Evolutionary conservation across 2,888 invertebrate species (phyloP), one percentile per base, ranked within the genome.

Genomic region (Nipponacmea schrenckii): DNA sequence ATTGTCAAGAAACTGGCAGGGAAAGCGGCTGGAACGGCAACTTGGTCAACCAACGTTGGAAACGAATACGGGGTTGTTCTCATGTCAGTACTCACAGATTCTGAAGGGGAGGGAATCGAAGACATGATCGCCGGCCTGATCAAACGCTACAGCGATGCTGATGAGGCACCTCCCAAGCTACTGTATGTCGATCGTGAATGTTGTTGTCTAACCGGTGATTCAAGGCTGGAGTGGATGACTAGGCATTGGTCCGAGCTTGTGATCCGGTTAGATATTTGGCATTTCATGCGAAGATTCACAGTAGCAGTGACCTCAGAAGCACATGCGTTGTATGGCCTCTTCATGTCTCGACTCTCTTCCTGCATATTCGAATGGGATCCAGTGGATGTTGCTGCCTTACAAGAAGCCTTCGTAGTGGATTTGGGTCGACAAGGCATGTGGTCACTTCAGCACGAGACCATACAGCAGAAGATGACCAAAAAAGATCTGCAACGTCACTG

Each of bases 141-240:
- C 46, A 56, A 62, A 7, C 69, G 79, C 0, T 80, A 79, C 65
- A 14, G 15, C 7, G 63, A 64, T 44, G 79, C 74, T 27, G 67
- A 62, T 7, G 73, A 70, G 10, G 46, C 64, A 15, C 75, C 78
- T 12, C 79, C 81, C 1, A n/a, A 65, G 20, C 39, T 79, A 12
- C 64, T 81, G 24, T 80, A 81, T 50, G 77, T 78, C 14, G 78
- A 81, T 69, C 44, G 75, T 14, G 78, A 80, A 71, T 81, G 79
- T 66, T 81, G 81, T 69, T 72, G 72, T 15, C n/a, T 46, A 15
- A 46, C 64, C 17, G 45, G 24, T 24, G 56, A 70, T 14, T 24
- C 24, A 50, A 62, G 27, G n/a, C 39, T 70, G 17, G 14, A 10
- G n/a, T 69, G 71, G 24, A 1, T 14, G 5, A 46, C 24, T 31